Conservation (phyloP, 2,888 invertebrate genomes). For the Drosophila mulleri region DNA sequence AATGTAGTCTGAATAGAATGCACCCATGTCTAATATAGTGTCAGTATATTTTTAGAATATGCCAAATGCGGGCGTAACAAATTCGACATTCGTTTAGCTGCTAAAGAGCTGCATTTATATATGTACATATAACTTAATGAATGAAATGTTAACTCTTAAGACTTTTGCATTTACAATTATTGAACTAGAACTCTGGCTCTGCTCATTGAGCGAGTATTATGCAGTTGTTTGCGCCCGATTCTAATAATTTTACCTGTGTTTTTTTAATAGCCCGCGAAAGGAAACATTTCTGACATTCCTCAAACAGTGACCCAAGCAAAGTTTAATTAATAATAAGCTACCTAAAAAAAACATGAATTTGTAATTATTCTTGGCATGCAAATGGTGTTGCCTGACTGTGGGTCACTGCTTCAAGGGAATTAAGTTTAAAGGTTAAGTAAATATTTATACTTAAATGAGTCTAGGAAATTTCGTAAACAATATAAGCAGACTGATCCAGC, state of each 20-base stretch:
- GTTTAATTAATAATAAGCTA: slow-evolving; percentile 4
- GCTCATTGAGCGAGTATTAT: background rate
- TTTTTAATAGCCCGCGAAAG: background rate
- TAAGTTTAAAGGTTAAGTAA: background rate
- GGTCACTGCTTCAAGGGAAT: background rate
- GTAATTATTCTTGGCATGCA: slow-evolving; percentile 15
- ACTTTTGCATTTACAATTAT: too few relatives aligned
- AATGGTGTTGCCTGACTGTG: background rate
- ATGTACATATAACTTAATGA: background rate
- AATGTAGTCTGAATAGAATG: background rate
- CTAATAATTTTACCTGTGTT: background rate
- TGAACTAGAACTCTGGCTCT: too few relatives aligned
- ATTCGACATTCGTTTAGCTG: background rate
- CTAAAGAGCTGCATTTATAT: background rate
- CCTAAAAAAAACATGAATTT: slow-evolving; percentile 1
- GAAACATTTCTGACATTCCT: background rate
- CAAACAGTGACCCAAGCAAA: background rate
- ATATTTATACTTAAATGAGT: background rate
- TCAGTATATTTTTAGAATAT: background rate
- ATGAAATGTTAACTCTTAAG: background rate
- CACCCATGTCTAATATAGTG: background rate
- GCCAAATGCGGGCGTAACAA: background rate
- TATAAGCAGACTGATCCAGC: background rate
- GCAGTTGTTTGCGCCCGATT: background rate
- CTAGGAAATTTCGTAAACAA: background rate